Evolutionary conservation across 2,113 vertebrate species (phyloP).

Genomic region (Bombycilla garrulus): DNA sequence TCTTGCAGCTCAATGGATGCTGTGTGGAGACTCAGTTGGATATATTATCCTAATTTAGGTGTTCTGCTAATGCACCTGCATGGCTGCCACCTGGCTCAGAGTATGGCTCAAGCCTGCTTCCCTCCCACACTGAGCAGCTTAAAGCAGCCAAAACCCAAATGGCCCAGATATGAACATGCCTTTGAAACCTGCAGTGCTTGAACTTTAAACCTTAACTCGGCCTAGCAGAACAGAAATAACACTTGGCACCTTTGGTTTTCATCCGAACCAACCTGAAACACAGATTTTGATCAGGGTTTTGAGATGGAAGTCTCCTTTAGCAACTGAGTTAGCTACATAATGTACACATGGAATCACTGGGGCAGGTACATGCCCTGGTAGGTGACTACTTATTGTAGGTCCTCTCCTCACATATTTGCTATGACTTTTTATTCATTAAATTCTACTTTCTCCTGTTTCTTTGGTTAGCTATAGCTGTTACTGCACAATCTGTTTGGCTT

Average conservation of each 20-base stretch:
- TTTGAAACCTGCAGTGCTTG: background rate
- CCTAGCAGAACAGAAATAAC: background rate
- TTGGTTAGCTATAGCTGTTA: background rate
- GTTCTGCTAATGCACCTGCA: background rate
- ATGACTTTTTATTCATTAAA: background rate
- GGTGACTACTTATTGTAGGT: background rate
- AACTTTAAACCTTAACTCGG: background rate
- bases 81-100: background rate
- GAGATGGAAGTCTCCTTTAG: background rate
- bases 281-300: background rate
- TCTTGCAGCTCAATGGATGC: background rate
- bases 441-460: background rate
- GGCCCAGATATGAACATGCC: fast-evolving
- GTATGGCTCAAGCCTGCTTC: background rate
- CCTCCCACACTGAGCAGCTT: background rate
- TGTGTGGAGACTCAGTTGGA: background rate
- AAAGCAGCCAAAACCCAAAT: background rate
- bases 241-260: background rate
- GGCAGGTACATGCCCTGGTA: background rate
- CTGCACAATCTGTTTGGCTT: background rate
- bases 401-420: background rate
- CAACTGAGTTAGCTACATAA: background rate
- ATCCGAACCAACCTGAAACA: background rate
- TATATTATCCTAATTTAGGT: background rate
- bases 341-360: background rate